Conservation (phyloP, 2,797 vertebrate species). For the Myotis vivesi region DNA sequence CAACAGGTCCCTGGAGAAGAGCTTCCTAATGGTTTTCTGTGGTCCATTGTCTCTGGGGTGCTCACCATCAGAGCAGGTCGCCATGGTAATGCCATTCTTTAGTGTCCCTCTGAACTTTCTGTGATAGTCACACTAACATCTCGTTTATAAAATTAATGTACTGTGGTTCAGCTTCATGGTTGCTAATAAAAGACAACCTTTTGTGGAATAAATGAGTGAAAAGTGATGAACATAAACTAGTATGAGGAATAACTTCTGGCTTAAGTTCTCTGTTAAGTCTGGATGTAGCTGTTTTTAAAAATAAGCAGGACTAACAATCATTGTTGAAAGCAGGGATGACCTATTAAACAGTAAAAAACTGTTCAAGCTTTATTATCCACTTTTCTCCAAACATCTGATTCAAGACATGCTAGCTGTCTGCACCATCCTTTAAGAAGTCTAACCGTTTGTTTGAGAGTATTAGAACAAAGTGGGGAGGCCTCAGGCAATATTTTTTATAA, state of each 20-base stretch:
- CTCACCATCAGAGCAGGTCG: constrained; percentile 24
- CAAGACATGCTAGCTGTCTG: not conserved
- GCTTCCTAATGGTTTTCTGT: constrained; percentile 68
- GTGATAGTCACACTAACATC: constrained; percentile 33
- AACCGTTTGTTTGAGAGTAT: not conserved
- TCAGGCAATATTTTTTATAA: not conserved
- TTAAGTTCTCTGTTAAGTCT: not conserved
- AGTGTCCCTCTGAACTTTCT: constrained; percentile 36
- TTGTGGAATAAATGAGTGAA: constrained; percentile 10
- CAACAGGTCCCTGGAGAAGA: constrained; percentile 59
- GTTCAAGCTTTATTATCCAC: not conserved
- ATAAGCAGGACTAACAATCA: not conserved
- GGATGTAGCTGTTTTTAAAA: not conserved
- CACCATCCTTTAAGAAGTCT: not conserved
- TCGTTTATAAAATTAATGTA: constrained; percentile 67
- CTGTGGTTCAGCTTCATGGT: constrained; percentile 6
- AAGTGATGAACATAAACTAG: not conserved
- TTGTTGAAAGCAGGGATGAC: not conserved
- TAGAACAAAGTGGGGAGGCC: not conserved
- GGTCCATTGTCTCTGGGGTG: constrained; percentile 45
- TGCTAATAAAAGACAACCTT: constrained; percentile 51
- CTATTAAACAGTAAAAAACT: not conserved
- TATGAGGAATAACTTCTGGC: not conserved
- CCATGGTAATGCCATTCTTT: constrained; percentile 3
- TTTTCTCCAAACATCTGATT: not conserved